These are phyloP conservation scores for Nerophis lumbriciformis DNA, from an alignment of 2,113 vertebrate species.

Conservation along the genomic window DNA sequence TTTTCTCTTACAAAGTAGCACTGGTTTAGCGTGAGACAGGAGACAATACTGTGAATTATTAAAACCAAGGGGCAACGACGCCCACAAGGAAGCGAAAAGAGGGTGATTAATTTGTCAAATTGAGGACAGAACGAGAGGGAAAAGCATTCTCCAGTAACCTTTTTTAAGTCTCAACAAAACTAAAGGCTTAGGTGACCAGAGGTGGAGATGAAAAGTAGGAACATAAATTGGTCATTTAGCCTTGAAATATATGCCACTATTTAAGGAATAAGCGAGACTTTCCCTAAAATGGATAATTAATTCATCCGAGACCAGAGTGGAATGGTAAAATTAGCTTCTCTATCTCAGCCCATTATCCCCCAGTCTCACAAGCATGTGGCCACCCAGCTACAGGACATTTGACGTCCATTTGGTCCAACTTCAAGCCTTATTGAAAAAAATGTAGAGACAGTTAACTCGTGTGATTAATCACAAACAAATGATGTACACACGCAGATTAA, in stretches of 20 bases:
- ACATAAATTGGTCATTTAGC: constrained; percentile 63
- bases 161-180: constrained; percentile 39
- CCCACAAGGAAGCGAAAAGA: constrained; percentile 51
- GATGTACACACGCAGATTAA: too few species aligned
- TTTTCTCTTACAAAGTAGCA: too few species aligned
- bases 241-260: constrained; percentile 58
- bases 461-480: too few species aligned
- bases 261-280: constrained; percentile 58
- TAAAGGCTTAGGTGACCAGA: constrained; percentile 33
- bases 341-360: constrained; percentile 33
- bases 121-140: constrained; percentile 65
- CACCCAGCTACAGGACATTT: not conserved
- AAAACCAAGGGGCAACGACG: constrained; percentile 59
- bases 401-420: too few species aligned
- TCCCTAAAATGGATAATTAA: constrained; percentile 55
- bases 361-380: constrained; percentile 14
- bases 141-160: constrained; percentile 49
- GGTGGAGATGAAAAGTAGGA: constrained; percentile 50
- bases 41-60: constrained; percentile 35
- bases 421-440: too few species aligned
- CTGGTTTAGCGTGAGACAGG: too few species aligned
- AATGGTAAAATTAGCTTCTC: constrained; percentile 50
- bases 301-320: constrained; percentile 34
- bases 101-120: constrained; percentile 67
- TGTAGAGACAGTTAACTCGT: too few species aligned